phyloP scores from a whole-genome alignment of 2,888 invertebrate species.

The Perizoma affinitatum region DNA sequence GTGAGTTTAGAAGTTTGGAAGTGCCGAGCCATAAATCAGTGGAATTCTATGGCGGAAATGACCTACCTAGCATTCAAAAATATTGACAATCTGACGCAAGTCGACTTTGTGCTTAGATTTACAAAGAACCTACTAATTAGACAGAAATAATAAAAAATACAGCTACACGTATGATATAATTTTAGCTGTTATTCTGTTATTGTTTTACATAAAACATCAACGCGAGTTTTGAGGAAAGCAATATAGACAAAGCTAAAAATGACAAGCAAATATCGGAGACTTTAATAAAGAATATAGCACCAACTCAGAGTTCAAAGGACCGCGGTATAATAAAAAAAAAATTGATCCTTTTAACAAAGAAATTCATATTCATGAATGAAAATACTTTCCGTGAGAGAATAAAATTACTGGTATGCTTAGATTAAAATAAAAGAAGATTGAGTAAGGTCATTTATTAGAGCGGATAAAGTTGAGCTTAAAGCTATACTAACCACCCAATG shows the following conservation, averaged over 20 bases:
- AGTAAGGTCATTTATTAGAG: conserved; percentile 6
- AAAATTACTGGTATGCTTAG: conserved; percentile 38
- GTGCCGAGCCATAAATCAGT: conserved; percentile 27
- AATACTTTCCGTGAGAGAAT: conserved; percentile 53
- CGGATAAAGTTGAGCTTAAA: conserved; percentile 1
- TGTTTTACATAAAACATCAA: too few relatives aligned
- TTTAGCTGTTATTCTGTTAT: too few relatives aligned
- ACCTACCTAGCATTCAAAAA: not conserved
- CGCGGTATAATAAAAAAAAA: conserved; percentile 56
- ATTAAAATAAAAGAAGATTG: conserved; percentile 19
- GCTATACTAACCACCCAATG: not conserved
- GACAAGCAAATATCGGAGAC: conserved; percentile 27
- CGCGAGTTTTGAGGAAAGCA: too few relatives aligned
- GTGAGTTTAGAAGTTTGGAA: conserved; percentile 56
- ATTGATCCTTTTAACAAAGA: conserved; percentile 61
- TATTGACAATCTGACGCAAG: too few relatives aligned
- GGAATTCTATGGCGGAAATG: conserved; percentile 11
- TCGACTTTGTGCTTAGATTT: too few relatives aligned
- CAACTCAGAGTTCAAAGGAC: conserved; percentile 25
- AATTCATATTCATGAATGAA: conserved; percentile 66
- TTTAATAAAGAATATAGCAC: conserved; percentile 47
- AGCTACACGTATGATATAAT: too few relatives aligned
- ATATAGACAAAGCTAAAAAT: too few relatives aligned
- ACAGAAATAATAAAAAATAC: too few relatives aligned
- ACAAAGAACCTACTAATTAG: too few relatives aligned